Evolutionary conservation across 2,797 vertebrate species (phyloP), one percentile per base, ranked within the genome.

Genomic region (Lindbergichthys nudifrons): DNA sequence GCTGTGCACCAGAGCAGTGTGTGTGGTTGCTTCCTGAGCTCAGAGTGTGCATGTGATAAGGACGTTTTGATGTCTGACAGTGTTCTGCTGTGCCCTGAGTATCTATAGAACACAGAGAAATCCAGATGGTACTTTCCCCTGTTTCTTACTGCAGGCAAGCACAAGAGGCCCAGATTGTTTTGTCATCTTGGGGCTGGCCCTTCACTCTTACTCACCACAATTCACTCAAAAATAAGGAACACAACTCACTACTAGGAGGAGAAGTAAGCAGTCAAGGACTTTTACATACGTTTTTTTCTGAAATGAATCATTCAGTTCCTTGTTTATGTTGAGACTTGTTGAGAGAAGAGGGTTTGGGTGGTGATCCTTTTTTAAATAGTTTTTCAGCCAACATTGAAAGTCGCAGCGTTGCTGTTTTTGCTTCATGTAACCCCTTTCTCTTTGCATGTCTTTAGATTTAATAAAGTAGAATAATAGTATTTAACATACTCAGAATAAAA

Each of bases 61-160:
- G 59, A 75, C 32, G 72, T 81, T 65, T 45, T 82, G 67, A 59
- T 82, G 72, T 80, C 45, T 80, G 79, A 71, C 62, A 63, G 54
- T 70, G 77, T 18, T 76, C 57, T 66, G 56, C 56, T 0, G 39
- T 70, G 48, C 50, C 47, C 63, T 56, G n/a, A 73, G 80, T 82
- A 78, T 67, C 70, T 89, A 45, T 50, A 73, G 7, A 63, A 63
- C 50, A 73, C 41, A 77, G 59, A 82, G 15, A 47, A 78, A 79
- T 91, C 68, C 82, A 89, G 60, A 67, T 80, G 87, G 93, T 93
- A 89, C 91, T 93, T 94, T 82, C 93, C 93, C 88, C 64, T 59
- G 6, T 70, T 39, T 84, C 78, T 59, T 64, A 52, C 19, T 62
- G 54, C 70, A 77, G 63, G 26, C 64, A 75, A 67, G 83, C 39